These are phyloP conservation scores for Hemitrygon akajei DNA, from an alignment of 2,797 vertebrate species.

Conservation along the genomic window DNA sequence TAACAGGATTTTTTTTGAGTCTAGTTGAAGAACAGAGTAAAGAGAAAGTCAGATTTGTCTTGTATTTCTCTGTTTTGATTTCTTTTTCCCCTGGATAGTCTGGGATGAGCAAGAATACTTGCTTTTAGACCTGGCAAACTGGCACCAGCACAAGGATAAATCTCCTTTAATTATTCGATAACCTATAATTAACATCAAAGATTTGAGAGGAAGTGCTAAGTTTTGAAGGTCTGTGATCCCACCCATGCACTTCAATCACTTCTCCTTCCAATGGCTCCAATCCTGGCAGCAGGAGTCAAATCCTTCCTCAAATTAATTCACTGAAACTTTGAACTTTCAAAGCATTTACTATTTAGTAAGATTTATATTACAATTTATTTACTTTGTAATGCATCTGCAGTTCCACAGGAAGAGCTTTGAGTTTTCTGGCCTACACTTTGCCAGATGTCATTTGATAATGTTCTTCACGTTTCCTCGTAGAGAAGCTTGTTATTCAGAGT, in stretches of 20 bases:
- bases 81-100: not conserved
- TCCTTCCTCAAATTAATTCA: slow-evolving; percentile 6
- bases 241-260: slow-evolving; percentile 2
- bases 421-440: not conserved
- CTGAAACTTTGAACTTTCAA: slow-evolving; percentile 25
- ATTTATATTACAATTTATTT: slow-evolving; percentile 13
- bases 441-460: not conserved
- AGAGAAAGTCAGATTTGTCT: not conserved
- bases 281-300: not conserved
- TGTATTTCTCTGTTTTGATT: not conserved
- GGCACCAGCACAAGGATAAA: not conserved
- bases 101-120: not conserved
- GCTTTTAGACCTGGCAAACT: not conserved
- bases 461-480: not conserved
- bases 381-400: not conserved
- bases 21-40: not conserved
- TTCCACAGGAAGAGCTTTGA: not conserved
- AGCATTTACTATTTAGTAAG: slow-evolving; percentile 4
- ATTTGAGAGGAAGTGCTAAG: slow-evolving; percentile 9
- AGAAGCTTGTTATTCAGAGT: not conserved
- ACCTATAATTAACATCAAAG: slow-evolving; percentile 31
- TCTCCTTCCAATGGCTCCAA: slow-evolving; percentile 3
- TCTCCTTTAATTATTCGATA: slow-evolving; percentile 10
- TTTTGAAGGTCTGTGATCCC: slow-evolving; percentile 2
- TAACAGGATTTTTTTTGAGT: not conserved